These are phyloP conservation scores for Drosophila willistoni DNA, from an alignment of 1,140 invertebrate species.

Conservation along the genomic window DNA sequence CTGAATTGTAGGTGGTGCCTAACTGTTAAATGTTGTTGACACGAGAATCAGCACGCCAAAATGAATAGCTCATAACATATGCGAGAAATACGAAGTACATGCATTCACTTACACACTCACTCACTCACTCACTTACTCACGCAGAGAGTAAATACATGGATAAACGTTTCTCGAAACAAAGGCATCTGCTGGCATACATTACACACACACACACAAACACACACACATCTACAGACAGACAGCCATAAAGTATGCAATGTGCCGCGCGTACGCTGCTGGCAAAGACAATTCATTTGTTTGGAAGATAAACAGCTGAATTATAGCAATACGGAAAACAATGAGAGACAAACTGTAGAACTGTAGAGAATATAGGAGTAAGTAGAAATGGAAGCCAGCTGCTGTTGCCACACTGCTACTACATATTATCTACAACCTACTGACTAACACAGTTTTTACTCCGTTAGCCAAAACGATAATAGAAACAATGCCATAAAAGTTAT, in stretches of 20 bases:
- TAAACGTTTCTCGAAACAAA: slow-evolving; percentile 38
- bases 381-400: slow-evolving; percentile 1
- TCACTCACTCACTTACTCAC: slow-evolving; percentile 4
- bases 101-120: slow-evolving; percentile 26
- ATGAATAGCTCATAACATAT: slow-evolving; percentile 68
- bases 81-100: slow-evolving; percentile 29
- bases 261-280: slow-evolving; percentile 34
- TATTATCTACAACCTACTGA: background rate
- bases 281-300: slow-evolving; percentile 70
- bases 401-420: background rate
- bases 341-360: slow-evolving; percentile 30
- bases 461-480: slow-evolving; percentile 1
- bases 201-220: slow-evolving; percentile 12
- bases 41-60: slow-evolving; percentile 61
- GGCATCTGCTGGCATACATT: slow-evolving; percentile 30
- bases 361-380: slow-evolving; percentile 6
- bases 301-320: slow-evolving; percentile 70
- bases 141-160: slow-evolving; percentile 13
- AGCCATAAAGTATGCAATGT: slow-evolving; percentile 14
- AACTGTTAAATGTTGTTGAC: slow-evolving; percentile 65
- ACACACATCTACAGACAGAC: slow-evolving; percentile 11
- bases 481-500: background rate
- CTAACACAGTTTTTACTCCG: slow-evolving; percentile 3
- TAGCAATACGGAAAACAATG: slow-evolving; percentile 66
- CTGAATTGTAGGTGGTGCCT: slow-evolving; percentile 20